Percentiles rank a stretch among this genome's conserved stretches.
These are phyloP conservation scores for Galemys pyrenaicus DNA, from an alignment of 2,113 vertebrate species.

Conservation along the genomic window DNA sequence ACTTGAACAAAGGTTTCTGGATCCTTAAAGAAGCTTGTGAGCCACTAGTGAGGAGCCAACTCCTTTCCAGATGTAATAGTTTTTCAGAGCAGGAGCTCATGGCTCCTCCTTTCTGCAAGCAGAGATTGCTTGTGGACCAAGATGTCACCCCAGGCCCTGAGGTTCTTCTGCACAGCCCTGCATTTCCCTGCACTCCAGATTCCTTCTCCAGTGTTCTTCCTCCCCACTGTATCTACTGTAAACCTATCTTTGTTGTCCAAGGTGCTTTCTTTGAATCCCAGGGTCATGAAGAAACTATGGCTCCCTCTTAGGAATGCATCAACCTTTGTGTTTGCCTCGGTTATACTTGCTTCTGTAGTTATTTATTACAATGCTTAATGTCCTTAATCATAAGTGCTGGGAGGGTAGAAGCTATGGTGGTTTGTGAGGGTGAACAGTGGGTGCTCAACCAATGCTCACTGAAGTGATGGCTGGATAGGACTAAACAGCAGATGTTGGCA, in stretches of 20 bases:
- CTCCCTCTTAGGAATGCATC: not conserved
- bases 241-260: too few species aligned
- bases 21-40: not conserved
- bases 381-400: not conserved
- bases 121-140: not conserved
- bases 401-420: not conserved
- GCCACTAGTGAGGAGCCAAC: not conserved
- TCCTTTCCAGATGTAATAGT: not conserved
- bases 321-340: not conserved
- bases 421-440: not conserved
- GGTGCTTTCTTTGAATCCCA: not conserved
- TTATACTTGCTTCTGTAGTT: not conserved
- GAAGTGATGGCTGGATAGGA: not conserved
- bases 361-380: not conserved
- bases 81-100: not conserved
- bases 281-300: not conserved
- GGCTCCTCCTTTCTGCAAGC: not conserved
- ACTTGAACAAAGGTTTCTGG: not conserved
- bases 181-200: fast-evolving
- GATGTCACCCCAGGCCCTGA: not conserved
- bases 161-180: not conserved
- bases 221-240: not conserved
- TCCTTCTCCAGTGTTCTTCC: not conserved
- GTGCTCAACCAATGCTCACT: not conserved
- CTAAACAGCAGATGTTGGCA: not conserved